Conservation (phyloP, 2,797 vertebrate genomes). For the Morelia viridis region DNA sequence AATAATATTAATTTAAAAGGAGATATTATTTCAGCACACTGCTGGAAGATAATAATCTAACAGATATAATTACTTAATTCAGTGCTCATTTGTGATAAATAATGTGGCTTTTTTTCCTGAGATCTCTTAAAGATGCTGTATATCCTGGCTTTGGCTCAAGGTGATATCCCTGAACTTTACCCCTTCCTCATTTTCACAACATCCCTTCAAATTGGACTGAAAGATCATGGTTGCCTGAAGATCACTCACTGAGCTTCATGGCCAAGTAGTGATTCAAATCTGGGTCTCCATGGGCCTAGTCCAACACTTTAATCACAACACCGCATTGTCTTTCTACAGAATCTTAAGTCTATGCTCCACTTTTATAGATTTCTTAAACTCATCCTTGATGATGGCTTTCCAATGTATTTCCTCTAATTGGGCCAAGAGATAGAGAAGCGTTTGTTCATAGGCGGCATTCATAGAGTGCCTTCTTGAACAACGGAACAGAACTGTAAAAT, state of each 20-base stretch:
- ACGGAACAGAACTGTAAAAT: not conserved
- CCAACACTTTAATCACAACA: not conserved
- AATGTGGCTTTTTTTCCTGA: not conserved
- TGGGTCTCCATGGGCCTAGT: not conserved
- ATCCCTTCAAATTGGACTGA: not conserved
- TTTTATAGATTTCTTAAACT: not conserved
- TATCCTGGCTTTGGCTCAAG: too few relatives aligned
- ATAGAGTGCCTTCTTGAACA: not conserved
- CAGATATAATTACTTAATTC: not conserved
- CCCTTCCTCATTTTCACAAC: not conserved
- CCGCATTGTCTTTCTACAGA: not conserved
- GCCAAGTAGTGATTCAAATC: not conserved
- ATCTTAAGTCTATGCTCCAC: not conserved
- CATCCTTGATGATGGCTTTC: too few relatives aligned
- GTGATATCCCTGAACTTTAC: not conserved
- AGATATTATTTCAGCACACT: conserved; percentile 52
- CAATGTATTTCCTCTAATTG: not conserved
- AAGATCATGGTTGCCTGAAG: not conserved
- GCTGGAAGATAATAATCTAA: not conserved
- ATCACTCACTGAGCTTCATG: not conserved
- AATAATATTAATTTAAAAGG: conserved; percentile 55
- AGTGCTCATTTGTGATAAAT: not conserved
- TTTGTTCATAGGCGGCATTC: not conserved
- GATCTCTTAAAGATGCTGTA: not conserved
- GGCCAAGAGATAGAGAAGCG: not conserved